Base-by-base conservation (phyloP, 2,113 vertebrate species). In the Lipotes vexillifer region DNA sequence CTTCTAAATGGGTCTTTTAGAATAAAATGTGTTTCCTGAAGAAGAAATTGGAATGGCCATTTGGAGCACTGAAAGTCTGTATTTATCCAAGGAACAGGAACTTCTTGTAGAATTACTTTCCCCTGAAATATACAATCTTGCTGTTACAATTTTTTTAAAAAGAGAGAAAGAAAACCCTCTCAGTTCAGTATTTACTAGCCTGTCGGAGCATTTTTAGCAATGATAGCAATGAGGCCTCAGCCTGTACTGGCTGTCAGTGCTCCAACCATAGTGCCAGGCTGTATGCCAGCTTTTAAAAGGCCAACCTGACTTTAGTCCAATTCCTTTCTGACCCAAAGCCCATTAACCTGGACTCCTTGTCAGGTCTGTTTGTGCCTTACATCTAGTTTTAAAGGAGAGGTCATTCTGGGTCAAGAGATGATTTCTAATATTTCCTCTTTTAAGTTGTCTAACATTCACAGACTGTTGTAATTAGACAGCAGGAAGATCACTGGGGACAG, bases 21-120 rank as follows among this genome's bases (percentile, higher is more conserved):
- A 93, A 88, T 90, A 97, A 94, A 95, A 97, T 87, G 77, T 91
- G 65, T 83, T 98, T 94, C 93, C 82, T 94, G 96, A 94, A 88
- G 88, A 97, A 94, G 86, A 94, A 94, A 97, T 91, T 89, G 59
- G 41, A 97, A 97, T 93, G 57, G 68, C 41, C 20, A 1, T 74
- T 94, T 68, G 41, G 90, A 86, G 93, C 25, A 36, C 0, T 93
- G 88, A 97, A 90, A 94, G 91, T 44, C 93, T 81, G 72, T 46
- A 71, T 97, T 92, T 95, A 97, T 52, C 74, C 86, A 93, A 61
- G 77, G 88, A 93, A 97, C 52, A 44, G 63, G 61, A 94, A 96
- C 85, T 96, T 97, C 90, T 96, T 89, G 89, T 71, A 86, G 87
- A 97, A 92, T 93, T 96, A 96, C 63, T 84, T 96, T 92, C 36